Evolutionary conservation across 1,140 invertebrate genomes (phyloP), one percentile per base, ranked within the genome.

Genomic region (Lerema accius): DNA sequence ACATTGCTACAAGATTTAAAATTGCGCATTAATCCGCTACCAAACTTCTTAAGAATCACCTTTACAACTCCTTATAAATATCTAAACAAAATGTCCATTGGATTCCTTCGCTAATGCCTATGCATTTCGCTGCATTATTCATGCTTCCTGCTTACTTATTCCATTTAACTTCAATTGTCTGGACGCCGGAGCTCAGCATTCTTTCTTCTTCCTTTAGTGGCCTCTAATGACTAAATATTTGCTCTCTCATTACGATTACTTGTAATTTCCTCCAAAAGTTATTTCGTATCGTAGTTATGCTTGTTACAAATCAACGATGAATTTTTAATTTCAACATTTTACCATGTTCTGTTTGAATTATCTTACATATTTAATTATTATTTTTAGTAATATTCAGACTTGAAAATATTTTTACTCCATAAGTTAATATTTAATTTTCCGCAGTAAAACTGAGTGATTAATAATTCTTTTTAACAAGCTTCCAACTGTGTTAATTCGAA

Each of bases 401-500:
- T n/a, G n/a, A n/a, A n/a, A n/a, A n/a, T n/a, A n/a, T n/a, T n/a
- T n/a, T n/a, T n/a, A n/a, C n/a, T n/a, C n/a, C n/a, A n/a, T n/a
- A n/a, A n/a, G n/a, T n/a, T n/a, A n/a, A 67, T 37, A 11, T 11
- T 58, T 61, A 64, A 67, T 37, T 65, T 67, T 67, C 48, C 15
- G 56, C 56, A 51, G 46, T 28, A 45, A 56, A 67, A 62, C 23
- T 28, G 42, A 37, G 43, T 71, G 69, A 71, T 71, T 71, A 67
- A 71, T 67, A 67, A 63, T 64, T 64, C 45, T 62, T 60, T 59
- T 59, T 55, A 64, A 66, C 69, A 65, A 67, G 55, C 62, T 67
- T 67, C 42, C 50, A 46, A 56, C 42, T 65, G 45, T 48, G 55
- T 59, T 40, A 55, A 58, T 64, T 64, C 40, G 14, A 51, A 42